Evolutionary conservation across 2,113 vertebrate genomes (phyloP), one percentile per base, ranked within the genome.

Genomic region (Gracilinanus agilis): DNA sequence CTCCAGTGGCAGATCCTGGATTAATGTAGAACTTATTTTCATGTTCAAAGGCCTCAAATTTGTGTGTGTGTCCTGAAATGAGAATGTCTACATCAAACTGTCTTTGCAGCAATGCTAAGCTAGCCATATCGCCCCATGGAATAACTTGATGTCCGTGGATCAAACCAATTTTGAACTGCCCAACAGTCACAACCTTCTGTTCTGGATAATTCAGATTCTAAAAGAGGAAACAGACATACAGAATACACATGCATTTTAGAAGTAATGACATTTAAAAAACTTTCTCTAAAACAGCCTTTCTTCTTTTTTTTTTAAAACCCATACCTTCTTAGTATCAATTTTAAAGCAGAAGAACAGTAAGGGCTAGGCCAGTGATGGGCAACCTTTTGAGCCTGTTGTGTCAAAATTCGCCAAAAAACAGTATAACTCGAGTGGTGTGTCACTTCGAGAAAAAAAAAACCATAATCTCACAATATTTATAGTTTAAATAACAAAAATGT

Each of bases 21-120:
- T 99, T 99, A 97, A 99, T 99, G 97, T 99, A 99, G 98, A 99
- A 99, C 98, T 99, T 99, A 98, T 99, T 99, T 97, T 99, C 99
- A 2, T 99, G 99, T 97, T 99, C 99, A 89, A 99, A 99, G 0
- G 99, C 99, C 98, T 99, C 99, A 67, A 99, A 99, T 98, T 99
- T 99, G 97, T 99, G 99, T n/a, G 99, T 99, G 95, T 99, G 99
- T 93, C 99, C 99, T 0, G 99, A 99, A 98, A 99, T 99, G 94
- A 99, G 99, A 98, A 99, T 99, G 98, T 99, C 99, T 92, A 99
- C 99, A 58, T 99, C 99, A 88, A 99, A 99, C 97, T 99, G 99
- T 97, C 99, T 99, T 97, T 99, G 99, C 9, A 99, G 98, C 97
- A 99, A 98, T 0, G 99, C 99, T 96, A 99, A 98, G 96, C 99